These are phyloP conservation scores for Telenomus remus DNA, from an alignment of 1,140 invertebrate genomes.

Conservation along the genomic window DNA sequence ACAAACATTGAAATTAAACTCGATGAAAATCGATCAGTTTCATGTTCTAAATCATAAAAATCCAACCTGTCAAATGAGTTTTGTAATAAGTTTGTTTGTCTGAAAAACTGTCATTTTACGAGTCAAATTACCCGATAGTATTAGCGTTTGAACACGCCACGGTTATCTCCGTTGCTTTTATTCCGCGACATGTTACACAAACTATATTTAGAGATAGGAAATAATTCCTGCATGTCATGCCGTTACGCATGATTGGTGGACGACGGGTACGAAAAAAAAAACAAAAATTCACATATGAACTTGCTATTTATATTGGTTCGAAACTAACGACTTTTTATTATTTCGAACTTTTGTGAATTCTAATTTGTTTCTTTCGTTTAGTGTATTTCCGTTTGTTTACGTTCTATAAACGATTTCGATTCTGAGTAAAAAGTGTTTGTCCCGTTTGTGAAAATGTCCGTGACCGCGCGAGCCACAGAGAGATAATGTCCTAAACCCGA, in stretches of 20 bases:
- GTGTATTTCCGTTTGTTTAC: too few species aligned
- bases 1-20: too few species aligned
- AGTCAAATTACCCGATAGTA: too few species aligned
- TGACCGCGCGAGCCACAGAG: slow-evolving; percentile 6
- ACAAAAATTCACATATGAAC: slow-evolving; percentile 25
- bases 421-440: not conserved
- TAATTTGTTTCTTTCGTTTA: too few species aligned
- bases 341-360: slow-evolving; percentile 6
- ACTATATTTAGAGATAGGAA: slow-evolving; percentile 17
- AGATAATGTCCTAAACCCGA: slow-evolving; percentile 36
- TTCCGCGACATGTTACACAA: slow-evolving; percentile 9
- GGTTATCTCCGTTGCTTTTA: slow-evolving; percentile 14
- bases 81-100: too few species aligned
- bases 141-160: slow-evolving; percentile 11
- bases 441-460: not conserved
- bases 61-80: too few species aligned
- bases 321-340: slow-evolving; percentile 26
- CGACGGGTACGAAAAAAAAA: slow-evolving; percentile 31
- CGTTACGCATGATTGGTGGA: slow-evolving; percentile 31
- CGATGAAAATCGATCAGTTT: too few species aligned
- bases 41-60: too few species aligned
- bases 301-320: slow-evolving; percentile 26
- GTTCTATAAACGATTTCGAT: not conserved
- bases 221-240: slow-evolving; percentile 23
- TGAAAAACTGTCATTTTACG: not conserved